Evolutionary conservation across 2,888 invertebrate genomes (phyloP), one percentile per base, ranked within the genome.

Genomic region (Tanytarsus gracilentus): DNA sequence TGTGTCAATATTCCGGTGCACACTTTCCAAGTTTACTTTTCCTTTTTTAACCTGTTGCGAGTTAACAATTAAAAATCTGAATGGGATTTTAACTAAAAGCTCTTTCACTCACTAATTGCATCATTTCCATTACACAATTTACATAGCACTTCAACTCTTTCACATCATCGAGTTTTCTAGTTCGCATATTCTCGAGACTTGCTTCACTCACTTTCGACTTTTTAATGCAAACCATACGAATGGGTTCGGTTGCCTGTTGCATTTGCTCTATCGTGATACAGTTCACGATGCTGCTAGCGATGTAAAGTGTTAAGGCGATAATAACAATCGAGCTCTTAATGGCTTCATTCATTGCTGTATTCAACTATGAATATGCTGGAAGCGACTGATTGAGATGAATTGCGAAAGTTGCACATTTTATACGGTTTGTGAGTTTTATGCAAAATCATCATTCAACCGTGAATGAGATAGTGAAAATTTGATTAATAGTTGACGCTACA

Each of bases 81-180:
- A n/a, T n/a, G n/a, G n/a, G n/a, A n/a, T n/a, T n/a, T 33, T n/a
- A 33, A 33, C n/a, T 5, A 33, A 33, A 33, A 5, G 6, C 30
- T 5, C 30, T 30, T 30, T 3, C 9, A 36, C 55, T 40, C 16
- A 55, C 55, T 21, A 29, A 48, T 29, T 58, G 48, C 48, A 58
- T 58, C 58, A 58, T 58, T 23, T 58, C 58, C n/a, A 58, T 25
- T 4, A 58, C 29, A 30, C 58, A 58, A 21, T 48, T 58, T 30
- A 58, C 30, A 23, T 58, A 58, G 8, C 58, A 58, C 40, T 58
- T 58, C 3, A 44, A 11, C 29, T 58, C 48, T 27, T 44, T 48
- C 14, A 2, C 26, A 23, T 58, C 48, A 7, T 29, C 48, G 5
- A 58, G 9, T 23, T 21, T 11, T 4, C 44, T 29, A 23, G 2